Base-by-base conservation (phyloP, 2,888 invertebrate species). In the Bombyx huttoni region DNA sequence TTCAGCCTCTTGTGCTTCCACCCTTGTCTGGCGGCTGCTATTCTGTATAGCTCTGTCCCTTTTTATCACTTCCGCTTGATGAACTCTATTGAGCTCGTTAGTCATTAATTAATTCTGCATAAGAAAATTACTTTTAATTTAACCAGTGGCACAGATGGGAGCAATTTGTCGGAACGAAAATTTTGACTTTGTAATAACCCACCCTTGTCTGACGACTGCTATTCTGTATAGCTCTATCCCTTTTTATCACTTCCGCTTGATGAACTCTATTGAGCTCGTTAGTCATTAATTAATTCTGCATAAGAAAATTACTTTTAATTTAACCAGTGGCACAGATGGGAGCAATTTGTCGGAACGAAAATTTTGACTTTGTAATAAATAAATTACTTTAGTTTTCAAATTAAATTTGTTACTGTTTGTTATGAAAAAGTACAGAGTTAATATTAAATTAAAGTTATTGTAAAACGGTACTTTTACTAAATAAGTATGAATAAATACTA, bases 281-380 rank as follows among this genome's bases (percentile, higher is more conserved):
- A 87, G 86, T 86, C 83, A 87, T 87, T 88, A 86, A 87, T 88
- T 87, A 86, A 87, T 86, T 85, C 87, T 84, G 87, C 87, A 86
- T 86, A 88, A 85, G 87, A 86, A 87, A 88, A 86, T 85, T 85
- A 83, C 76, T 86, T 86, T 86, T 86, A 87, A 86, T 88, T 88
- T 84, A 85, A 85, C 81, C 78, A 70, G 76, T 75, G 73, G 24
- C 78, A 78, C 85, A 84, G 84, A 85, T 85, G 85, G 74, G 68
- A 70, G 70, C 65, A 66, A 70, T 71, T 73, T 66, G 12, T 48
- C n/a, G 10, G 33, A 24, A 24, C 34, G 45, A 46, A 50, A 52
- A 52, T 49, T 47, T 47, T 47, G 47, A 52, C 45, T 47, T 47
- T 47, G 47, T 47, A 13, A 47, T 47, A 47, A 10, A 46, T 46